Base-by-base conservation (phyloP, 2,113 vertebrate genomes). In the Euleptes europaea region DNA sequence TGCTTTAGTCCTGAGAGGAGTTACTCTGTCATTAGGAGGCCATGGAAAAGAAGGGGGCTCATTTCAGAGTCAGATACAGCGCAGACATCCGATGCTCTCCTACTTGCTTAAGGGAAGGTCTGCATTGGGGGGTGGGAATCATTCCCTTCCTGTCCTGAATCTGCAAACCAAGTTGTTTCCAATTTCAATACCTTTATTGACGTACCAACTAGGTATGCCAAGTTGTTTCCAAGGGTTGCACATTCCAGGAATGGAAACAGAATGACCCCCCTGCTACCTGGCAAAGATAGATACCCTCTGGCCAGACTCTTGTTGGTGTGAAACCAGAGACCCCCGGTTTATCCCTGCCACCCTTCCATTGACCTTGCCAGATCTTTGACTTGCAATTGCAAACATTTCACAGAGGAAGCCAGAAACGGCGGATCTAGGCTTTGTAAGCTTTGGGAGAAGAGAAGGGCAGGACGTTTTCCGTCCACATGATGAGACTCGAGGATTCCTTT, bases 1-100 rank as follows among this genome's bases (percentile, higher is more conserved):
- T 96, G 94, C 96, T 97, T 96, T 92, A 91, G 92, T 94, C 96
- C 94, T 93, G 93, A 95, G 94, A 95, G 94, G 96, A 81, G 81
- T 88, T 86, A 92, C 1, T 92, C 94, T 97, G 95, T 94, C 95
- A 96, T 97, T 96, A 96, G 92, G 92, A 95, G 92, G 95, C 95
- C 94, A 84, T 94, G 96, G 94, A 96, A 97, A 97, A 95, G 96
- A 97, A 97, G 93, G 95, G 96, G 96, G 94, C 95, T 96, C 96
- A 95, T 98, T 97, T 97, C 94, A 94, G 94, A 94, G 90, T 95
- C 93, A 95, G 95, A 96, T 96, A 95, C 94, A 95, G 96, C 95
- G 96, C 96, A 96, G 97, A 96, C 85, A 85, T 93, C 94, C 92
- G 80, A 93, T 94, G 89, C 44, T 40, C n/a, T 83, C 65, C 80